A percentile compares a stretch with the other conserved stretches of the same genome.
phyloP scores from a whole-genome alignment of 1,140 invertebrate species.

The Mya arenaria region DNA sequence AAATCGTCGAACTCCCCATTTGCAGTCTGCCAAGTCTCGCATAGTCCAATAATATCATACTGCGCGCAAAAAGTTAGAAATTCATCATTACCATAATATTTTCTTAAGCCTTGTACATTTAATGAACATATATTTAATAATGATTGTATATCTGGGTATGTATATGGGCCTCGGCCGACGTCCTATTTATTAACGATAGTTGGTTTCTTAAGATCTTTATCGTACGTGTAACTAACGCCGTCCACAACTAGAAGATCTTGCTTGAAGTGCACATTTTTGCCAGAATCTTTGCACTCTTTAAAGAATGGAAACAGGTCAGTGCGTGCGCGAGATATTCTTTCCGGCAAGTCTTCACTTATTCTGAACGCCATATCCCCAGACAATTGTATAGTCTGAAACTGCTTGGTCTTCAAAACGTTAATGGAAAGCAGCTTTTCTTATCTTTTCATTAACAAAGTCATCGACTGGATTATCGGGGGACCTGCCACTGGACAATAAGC shows the following conservation, averaged over 20 bases:
- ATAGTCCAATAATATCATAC: neutral
- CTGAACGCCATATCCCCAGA: neutral
- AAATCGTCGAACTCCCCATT: too few species aligned
- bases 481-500: too few species aligned
- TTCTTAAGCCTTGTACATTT: neutral
- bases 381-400: too few species aligned
- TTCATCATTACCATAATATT: neutral
- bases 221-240: too few species aligned
- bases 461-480: too few species aligned
- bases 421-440: too few species aligned
- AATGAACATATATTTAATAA: neutral
- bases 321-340: neutral
- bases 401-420: too few species aligned
- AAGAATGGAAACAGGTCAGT: neutral
- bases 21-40: too few species aligned
- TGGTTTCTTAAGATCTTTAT: too few species aligned
- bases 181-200: neutral
- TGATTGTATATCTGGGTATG: too few species aligned
- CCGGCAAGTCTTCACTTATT: neutral
- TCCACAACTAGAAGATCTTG: neutral
- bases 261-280: neutral
- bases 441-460: too few species aligned
- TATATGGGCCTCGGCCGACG: neutral
- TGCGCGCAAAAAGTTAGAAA: neutral
- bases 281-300: neutral